phyloP scores from a whole-genome alignment of 2,113 vertebrate species.

The Plotosus lineatus region DNA sequence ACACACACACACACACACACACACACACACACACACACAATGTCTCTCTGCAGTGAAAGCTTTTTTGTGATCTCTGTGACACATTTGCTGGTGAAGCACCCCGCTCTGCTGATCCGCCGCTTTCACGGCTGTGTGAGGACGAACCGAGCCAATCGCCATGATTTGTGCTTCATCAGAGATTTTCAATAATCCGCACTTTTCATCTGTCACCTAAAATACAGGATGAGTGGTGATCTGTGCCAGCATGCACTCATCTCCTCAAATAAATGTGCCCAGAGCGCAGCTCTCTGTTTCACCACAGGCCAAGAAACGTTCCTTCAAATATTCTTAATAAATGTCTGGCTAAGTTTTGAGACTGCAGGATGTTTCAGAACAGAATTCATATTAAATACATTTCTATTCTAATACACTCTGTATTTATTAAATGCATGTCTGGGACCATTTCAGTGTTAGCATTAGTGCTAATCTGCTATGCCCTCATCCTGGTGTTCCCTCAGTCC shows the following conservation, averaged over 20 bases:
- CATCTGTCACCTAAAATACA: neutral
- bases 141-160: slow-evolving; percentile 16
- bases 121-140: slow-evolving; percentile 7
- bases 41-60: slow-evolving; percentile 27
- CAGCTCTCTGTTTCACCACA: neutral
- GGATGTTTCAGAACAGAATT: neutral
- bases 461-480: neutral
- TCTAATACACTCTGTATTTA: neutral
- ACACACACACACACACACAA: neutral
- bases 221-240: neutral
- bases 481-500: neutral
- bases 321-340: neutral
- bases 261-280: too few relatives aligned
- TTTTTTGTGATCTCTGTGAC: slow-evolving; percentile 44
- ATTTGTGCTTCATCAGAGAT: slow-evolving; percentile 28
- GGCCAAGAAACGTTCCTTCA: neutral
- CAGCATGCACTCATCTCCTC: neutral
- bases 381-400: neutral
- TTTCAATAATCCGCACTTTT: slow-evolving; percentile 21
- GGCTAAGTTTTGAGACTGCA: neutral
- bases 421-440: neutral
- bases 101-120: slow-evolving; percentile 27
- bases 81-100: slow-evolving; percentile 38
- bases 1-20: slow-evolving; percentile 29
- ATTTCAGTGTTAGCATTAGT: neutral